Base-by-base conservation (phyloP, 2,797 vertebrate genomes). In the Eutrigla gurnardus region DNA sequence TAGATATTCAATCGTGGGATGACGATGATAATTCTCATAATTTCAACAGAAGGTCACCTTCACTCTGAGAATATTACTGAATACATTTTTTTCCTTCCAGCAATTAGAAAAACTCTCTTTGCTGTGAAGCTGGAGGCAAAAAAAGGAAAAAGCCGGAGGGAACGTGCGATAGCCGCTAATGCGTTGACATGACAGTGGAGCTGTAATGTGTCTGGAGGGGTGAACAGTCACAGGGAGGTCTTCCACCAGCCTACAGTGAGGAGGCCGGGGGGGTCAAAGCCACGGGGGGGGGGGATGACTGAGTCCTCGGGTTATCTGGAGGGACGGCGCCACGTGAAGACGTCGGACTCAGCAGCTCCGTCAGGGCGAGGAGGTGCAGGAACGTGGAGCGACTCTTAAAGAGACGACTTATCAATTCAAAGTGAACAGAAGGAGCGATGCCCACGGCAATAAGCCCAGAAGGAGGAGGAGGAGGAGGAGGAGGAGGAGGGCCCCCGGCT, bases 361-460 rank as follows among this genome's bases (percentile, higher is more conserved):
- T 59, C 74, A 64, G 15, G 36, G 53, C 17, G 0, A 5, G 37
- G 66, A 55, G 60, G 72, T 36, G 57, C 55, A 67, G 14, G 70
- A 69, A 85, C 45, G 59, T 87, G 83, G 77, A 64, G 67, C 1
- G 83, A 73, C 63, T 87, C 50, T 70, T 73, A 64, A 83, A 63
- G 40, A 81, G 69, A 74, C 3, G 35, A 69, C 37, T 72, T 70
- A 83, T 86, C 62, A 78, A 65, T 68, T 70, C 68, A 61, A 83
- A 70, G 53, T 58, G 73, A 84, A 73, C 73, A 87, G 52, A 79
- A 52, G 84, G 61, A 81, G 69, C 25, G 7, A 73, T 50, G 82
- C 85, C 85, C 1, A 3, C 7, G 40, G 78, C 73, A 33, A 68
- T 40, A 39, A 55, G 43, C 70, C 72, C 50, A 68, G 35, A 59